Percentiles rank a stretch among this genome's conserved stretches.
phyloP scores from a whole-genome alignment of 2,113 vertebrate species.

The Brachypteracias leptosomus region DNA sequence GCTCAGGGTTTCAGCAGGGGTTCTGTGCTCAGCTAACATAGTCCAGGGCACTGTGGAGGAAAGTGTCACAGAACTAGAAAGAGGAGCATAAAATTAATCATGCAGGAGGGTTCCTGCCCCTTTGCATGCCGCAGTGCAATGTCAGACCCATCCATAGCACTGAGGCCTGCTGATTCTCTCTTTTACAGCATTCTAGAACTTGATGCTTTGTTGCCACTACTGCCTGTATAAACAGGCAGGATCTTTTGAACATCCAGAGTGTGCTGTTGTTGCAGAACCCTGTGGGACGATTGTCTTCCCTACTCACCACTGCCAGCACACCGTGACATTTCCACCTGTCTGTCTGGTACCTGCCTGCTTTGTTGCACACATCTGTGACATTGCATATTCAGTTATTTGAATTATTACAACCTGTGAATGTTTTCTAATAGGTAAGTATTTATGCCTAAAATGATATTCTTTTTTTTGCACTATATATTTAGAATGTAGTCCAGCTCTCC shows the following conservation, averaged over 20 bases:
- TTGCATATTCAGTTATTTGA: not conserved
- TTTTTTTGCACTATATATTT: not conserved
- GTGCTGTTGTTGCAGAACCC: not conserved
- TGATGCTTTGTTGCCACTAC: not conserved
- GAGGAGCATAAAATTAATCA: not conserved
- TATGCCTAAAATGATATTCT: not conserved
- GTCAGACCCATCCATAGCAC: not conserved
- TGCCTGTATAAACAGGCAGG: too few species aligned
- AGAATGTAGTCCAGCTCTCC: not conserved
- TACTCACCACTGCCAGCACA: not conserved
- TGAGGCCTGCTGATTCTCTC: not conserved
- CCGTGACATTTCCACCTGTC: not conserved
- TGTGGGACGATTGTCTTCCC: not conserved
- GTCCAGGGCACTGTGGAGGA: not conserved
- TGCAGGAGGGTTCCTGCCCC: not conserved
- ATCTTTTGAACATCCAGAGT: not conserved
- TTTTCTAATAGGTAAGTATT: not conserved
- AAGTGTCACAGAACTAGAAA: not conserved
- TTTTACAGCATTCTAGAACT: not conserved
- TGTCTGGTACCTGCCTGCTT: not conserved
- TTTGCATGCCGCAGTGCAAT: not conserved
- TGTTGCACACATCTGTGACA: not conserved
- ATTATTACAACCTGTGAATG: not conserved
- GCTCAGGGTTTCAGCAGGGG: not conserved
- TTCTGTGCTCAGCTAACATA: not conserved